Evolutionary conservation across 2,797 vertebrate genomes (phyloP), one percentile per base, ranked within the genome.

Genomic region (Characodon lateralis): DNA sequence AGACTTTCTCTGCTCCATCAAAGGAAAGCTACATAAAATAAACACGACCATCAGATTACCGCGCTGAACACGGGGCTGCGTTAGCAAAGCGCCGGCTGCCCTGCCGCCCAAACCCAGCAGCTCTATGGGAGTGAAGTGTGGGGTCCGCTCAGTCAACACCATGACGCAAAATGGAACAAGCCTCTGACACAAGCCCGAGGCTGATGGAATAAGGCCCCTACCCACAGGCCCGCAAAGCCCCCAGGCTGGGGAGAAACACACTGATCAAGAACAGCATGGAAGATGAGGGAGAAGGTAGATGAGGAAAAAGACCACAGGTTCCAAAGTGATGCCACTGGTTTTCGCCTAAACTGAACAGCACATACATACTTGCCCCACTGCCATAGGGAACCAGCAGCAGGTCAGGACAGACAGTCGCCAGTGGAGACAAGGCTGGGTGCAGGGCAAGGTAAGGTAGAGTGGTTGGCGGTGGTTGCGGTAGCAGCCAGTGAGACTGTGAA

Each of bases 151-250:
- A 93, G 95, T 96, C 95, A 96, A 96, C 95, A 95, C 88, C 94
- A 94, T 96, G 96, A 96, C 95, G 96, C 95, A 96, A 95, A 95
- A 96, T 92, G 95, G 96, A 96, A 96, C 95, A 96, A 96, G 95
- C 91, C 92, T 94, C 91, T 94, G 93, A 96, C 95, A 96, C 95
- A 96, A 96, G 94, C 94, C 93, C 94, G 87, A 83, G 93, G 92
- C 92, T 94, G 94, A 94, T 92, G 94, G 96, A 96, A 95, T 93
- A 94, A 95, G 94, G 94, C 94, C 94, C 95, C 93, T 94, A 87
- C 94, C 95, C 95, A 86, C 95, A 94, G 93, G 90, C 91, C 92
- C 89, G 77, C 91, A 91, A 93, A 93, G 92, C 94, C 93, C 92
- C 92, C 74, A 74, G 89, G 92, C 86, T 84, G 76, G 88, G 80